phyloP scores from a whole-genome alignment of 2,113 vertebrate genomes.

The Alethe diademata region DNA sequence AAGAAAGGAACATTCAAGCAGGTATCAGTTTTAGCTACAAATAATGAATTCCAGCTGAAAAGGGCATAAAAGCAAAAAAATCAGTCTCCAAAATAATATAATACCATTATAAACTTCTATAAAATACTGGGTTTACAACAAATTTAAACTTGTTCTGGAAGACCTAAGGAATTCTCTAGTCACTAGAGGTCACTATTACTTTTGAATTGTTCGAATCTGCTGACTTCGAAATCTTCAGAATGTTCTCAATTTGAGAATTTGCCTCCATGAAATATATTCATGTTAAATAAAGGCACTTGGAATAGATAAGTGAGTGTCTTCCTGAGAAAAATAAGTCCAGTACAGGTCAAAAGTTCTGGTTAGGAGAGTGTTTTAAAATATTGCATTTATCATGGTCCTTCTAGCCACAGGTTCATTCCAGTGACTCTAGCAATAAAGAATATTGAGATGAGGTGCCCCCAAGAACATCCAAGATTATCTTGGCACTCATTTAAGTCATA shows the following conservation, averaged over 20 bases:
- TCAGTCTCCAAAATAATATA: neutral
- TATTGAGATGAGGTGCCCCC: neutral
- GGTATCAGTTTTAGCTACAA: neutral
- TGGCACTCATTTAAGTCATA: neutral
- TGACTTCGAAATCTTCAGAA: neutral
- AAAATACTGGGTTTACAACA: neutral
- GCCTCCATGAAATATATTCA: neutral
- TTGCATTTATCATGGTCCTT: neutral
- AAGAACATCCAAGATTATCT: neutral
- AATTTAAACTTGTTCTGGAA: neutral
- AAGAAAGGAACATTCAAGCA: neutral
- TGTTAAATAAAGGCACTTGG: neutral
- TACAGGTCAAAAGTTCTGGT: neutral
- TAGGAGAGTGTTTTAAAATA: neutral
- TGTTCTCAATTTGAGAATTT: slow-evolving; percentile 23
- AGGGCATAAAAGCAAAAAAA: neutral
- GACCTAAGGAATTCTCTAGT: slow-evolving; percentile 29
- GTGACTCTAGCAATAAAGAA: neutral
- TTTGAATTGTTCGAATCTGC: slow-evolving; percentile 41
- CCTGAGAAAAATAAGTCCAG: neutral
- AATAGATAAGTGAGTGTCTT: neutral
- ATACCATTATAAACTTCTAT: neutral
- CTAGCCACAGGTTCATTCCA: neutral
- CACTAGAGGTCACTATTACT: slow-evolving; percentile 77
- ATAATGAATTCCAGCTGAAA: neutral